Percentiles rank a stretch among this genome's conserved stretches.
phyloP scores from a whole-genome alignment of 2,797 vertebrate genomes.

The Anguilla marmorata region DNA sequence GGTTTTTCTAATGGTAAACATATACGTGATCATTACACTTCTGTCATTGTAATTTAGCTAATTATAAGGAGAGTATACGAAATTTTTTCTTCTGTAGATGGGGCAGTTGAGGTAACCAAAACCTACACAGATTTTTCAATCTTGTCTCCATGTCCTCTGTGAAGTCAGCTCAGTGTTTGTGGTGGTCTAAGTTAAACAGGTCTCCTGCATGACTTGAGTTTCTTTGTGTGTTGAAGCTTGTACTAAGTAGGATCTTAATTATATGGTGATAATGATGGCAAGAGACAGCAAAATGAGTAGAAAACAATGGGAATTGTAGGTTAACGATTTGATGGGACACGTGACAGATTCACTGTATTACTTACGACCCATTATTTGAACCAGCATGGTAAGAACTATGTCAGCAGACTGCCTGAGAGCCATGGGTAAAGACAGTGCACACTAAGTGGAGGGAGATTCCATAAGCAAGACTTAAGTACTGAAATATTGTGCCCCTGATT shows the following conservation, averaged over 20 bases:
- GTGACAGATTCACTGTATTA: background rate
- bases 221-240: background rate
- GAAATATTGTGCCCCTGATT: background rate
- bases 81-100: background rate
- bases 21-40: no score
- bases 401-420: background rate
- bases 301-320: background rate
- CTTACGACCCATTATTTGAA: background rate
- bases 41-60: background rate
- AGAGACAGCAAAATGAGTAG: background rate
- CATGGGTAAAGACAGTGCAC: background rate
- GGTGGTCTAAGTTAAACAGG: background rate
- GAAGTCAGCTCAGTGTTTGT: background rate
- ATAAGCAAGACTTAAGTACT: background rate
- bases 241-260: background rate
- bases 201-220: background rate
- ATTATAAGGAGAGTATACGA: background rate
- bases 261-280: background rate
- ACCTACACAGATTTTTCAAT: background rate
- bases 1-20: no score
- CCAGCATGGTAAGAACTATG: no score
- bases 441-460: background rate
- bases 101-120: background rate
- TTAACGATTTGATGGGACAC: background rate
- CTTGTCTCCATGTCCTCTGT: background rate